phyloP scores from a whole-genome alignment of 2,113 vertebrate species.

The Limanda limanda region DNA sequence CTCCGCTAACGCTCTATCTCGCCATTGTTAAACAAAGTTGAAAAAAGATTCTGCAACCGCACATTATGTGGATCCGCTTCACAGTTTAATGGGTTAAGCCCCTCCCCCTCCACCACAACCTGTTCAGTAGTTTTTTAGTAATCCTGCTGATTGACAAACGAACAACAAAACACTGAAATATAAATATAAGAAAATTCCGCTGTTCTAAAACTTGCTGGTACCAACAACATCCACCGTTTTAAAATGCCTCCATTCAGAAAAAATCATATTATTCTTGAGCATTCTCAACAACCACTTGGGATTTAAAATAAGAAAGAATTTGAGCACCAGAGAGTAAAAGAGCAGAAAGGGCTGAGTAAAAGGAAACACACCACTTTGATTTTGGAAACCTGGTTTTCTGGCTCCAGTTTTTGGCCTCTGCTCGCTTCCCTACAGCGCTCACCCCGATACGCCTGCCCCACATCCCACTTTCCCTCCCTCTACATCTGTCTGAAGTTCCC shows the following conservation, averaged over 20 bases:
- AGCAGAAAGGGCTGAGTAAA: slow-evolving; percentile 34
- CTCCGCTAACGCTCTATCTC: too few relatives aligned
- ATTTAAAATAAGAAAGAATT: slow-evolving; percentile 24
- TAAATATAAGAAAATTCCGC: not conserved
- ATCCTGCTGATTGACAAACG: too few relatives aligned
- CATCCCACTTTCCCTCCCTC: slow-evolving; percentile 49
- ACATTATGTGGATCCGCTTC: too few relatives aligned
- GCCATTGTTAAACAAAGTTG: too few relatives aligned
- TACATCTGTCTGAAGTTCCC: slow-evolving; percentile 46
- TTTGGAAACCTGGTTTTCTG: slow-evolving; percentile 71
- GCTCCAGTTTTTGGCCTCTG: slow-evolving; percentile 50
- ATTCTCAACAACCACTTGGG: slow-evolving; percentile 6
- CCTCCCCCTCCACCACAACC: too few relatives aligned
- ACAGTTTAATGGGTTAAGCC: too few relatives aligned
- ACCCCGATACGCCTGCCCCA: slow-evolving; percentile 33
- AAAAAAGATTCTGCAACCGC: too few relatives aligned
- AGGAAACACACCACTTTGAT: slow-evolving; percentile 71
- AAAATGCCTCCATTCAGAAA: slow-evolving; percentile 2
- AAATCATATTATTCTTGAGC: slow-evolving; percentile 9
- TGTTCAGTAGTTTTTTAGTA: too few relatives aligned
- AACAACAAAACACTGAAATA: not conserved
- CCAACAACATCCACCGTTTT: too few relatives aligned
- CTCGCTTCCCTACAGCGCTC: slow-evolving; percentile 37
- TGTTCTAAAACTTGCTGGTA: too few relatives aligned
- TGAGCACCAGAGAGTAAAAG: slow-evolving; percentile 11